Conservation (phyloP, 2,113 vertebrate genomes). For the Sorex fumeus region DNA sequence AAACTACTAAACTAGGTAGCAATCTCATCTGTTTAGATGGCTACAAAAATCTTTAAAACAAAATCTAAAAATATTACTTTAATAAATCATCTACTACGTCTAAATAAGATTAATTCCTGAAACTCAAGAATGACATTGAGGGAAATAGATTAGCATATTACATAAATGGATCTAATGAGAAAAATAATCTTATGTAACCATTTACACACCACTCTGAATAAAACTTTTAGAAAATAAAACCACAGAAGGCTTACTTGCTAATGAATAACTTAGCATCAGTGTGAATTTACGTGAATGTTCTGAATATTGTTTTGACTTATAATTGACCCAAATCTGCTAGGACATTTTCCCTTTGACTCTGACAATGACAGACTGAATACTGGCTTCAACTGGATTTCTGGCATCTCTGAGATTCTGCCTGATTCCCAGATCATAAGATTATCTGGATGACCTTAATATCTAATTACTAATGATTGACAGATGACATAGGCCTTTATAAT, state of each 20-base stretch:
- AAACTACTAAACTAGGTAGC: not conserved
- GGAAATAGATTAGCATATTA: slow-evolving; percentile 12
- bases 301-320: slow-evolving; percentile 17
- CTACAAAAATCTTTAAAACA: slow-evolving; percentile 21
- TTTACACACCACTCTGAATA: not conserved
- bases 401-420: not conserved
- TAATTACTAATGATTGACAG: not conserved
- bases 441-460: not conserved
- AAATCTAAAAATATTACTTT: not conserved
- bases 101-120: not conserved
- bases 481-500: not conserved
- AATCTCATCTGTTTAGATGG: slow-evolving; percentile 23
- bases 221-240: slow-evolving; percentile 45
- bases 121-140: slow-evolving; percentile 52
- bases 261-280: not conserved
- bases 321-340: not conserved
- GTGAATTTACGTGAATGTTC: not conserved
- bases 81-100: not conserved
- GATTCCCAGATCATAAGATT: not conserved
- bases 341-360: slow-evolving; percentile 47
- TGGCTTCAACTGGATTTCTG: not conserved
- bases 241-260: not conserved
- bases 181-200: slow-evolving; percentile 26
- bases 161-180: not conserved
- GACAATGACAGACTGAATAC: not conserved